phyloP scores from a whole-genome alignment of 1,140 invertebrate species.

The Notospermus geniculatus region DNA sequence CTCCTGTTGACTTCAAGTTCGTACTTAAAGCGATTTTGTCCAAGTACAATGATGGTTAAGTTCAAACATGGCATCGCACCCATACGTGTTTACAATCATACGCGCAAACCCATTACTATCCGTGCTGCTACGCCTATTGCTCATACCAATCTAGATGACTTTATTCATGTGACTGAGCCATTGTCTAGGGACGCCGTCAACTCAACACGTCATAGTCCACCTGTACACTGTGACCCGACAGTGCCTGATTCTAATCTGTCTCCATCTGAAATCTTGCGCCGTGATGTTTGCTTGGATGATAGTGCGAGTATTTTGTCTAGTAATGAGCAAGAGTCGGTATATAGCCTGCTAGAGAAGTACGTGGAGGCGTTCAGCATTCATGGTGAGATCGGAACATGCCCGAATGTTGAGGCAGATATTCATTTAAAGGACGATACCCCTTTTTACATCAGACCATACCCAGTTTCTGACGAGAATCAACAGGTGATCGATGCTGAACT shows the following conservation, averaged over 20 bases:
- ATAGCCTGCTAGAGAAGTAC: neutral
- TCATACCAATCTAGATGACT: neutral
- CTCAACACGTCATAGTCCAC: too few relatives aligned
- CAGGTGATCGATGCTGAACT: neutral
- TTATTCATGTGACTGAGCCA: neutral
- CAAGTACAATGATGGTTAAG: neutral
- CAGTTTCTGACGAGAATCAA: neutral
- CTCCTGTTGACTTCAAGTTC: neutral
- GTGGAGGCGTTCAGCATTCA: neutral
- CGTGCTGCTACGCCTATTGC: neutral
- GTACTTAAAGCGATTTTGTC: neutral
- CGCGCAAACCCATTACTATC: neutral
- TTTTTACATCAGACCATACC: slow-evolving; percentile 3
- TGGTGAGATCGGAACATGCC: neutral
- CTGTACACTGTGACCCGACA: too few relatives aligned
- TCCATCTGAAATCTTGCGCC: neutral
- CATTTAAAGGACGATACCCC: neutral
- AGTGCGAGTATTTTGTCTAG: neutral
- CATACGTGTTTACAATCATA: neutral
- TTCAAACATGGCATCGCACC: neutral
- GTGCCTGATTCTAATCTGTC: too few relatives aligned
- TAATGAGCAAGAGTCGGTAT: neutral
- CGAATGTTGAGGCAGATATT: neutral
- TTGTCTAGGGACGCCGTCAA: neutral
- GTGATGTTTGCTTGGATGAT: neutral